Evolutionary conservation across 2,888 invertebrate genomes (phyloP), one percentile per base, ranked within the genome.

Genomic region (Druceiella hillmani): DNA sequence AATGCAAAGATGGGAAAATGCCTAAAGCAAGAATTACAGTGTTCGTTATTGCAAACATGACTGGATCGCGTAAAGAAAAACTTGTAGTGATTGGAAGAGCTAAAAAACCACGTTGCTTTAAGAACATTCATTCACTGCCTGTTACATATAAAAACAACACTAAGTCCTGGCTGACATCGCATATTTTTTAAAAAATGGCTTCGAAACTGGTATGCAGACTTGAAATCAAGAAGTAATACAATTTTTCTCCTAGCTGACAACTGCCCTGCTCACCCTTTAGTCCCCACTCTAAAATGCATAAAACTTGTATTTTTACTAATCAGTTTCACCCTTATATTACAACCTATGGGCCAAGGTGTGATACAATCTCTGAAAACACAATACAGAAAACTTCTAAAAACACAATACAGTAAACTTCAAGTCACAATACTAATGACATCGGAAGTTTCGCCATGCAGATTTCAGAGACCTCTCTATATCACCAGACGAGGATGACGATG

Each of bases 141-240:
- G 43, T 53, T 14, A 46, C 40, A 42, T 59, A 57, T 45, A 48
- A 47, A 42, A 42, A 46, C 22, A 58, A 58, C 36, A 46, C 34
- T 29, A 58, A 41, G 38, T 51, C 57, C 12, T 59, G 58, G 59
- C 59, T 63, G 57, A 61, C 55, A 33, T 44, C 44, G 10, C 39
- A 48, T 22, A 37, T 49, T 48, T 50, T 49, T 44, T 40, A 44
- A 45, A 43, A 41, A 46, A 42, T 47, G 41, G 31, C 57, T 13
- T 43, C 50, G 34, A 38, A 32, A 43, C 48, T 54, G 56, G 46
- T 50, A 45, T n/a, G 28, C 43, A 40, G 46, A 49, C 47, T 43
- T 44, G 41, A 44, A 52, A 34, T 39, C 44, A 41, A 36, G 40
- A 49, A 14, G 36, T 43, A 45, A 40, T 2, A 55, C 51, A 48